Base-by-base conservation (phyloP, 2,888 invertebrate genomes). In the Agriotes lineatus region DNA sequence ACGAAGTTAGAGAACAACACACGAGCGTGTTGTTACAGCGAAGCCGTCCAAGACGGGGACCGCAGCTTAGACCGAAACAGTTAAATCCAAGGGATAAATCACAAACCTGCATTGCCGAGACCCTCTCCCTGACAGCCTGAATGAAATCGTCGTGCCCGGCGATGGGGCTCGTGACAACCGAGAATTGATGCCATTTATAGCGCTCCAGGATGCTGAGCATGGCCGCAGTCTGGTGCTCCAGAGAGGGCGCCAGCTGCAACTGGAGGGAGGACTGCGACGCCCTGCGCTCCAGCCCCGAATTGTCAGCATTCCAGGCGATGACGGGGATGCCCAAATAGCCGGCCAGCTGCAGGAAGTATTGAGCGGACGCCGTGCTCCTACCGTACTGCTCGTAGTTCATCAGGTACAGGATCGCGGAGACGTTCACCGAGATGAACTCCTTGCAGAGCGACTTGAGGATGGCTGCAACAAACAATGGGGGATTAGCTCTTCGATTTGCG, bases 221-320 rank as follows among this genome's bases (percentile, higher is more conserved):
- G 62, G 97, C 97, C 59, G 95, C 93, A 39, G 96, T 96, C 86
- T 97, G 98, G 83, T 99, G 98, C 85, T 96, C 96, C 78, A 99
- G 90, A 62, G 97, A 96, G 71, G 99, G 98, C 63, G 98, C 98
- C 83, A 99, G 88, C 85, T 98, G 98, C 74, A 96, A 88, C 80
- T 95, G 94, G 78, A 97, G 87, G 68, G 95, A 95, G 57, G 95
- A 94, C 84, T 96, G 94, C 20, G 95, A 94, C 39, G 95, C 94
- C 42, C 84, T 76, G 19, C 84, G 76, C 74, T 85, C 90, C 67
- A 96, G 88, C 37, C 96, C 97, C 39, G 97, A 96, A 85, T 97
- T 97, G 85, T 98, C 97, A 6, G 97, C 96, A 85, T 97, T 97
- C 97, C 97, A 98, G 6, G 96, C 96, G 77, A 97, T 96, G 59